Percentiles rank a stretch among this genome's conserved stretches.
phyloP scores from a whole-genome alignment of 2,888 invertebrate species.

The Lepidochitona cinerea region DNA sequence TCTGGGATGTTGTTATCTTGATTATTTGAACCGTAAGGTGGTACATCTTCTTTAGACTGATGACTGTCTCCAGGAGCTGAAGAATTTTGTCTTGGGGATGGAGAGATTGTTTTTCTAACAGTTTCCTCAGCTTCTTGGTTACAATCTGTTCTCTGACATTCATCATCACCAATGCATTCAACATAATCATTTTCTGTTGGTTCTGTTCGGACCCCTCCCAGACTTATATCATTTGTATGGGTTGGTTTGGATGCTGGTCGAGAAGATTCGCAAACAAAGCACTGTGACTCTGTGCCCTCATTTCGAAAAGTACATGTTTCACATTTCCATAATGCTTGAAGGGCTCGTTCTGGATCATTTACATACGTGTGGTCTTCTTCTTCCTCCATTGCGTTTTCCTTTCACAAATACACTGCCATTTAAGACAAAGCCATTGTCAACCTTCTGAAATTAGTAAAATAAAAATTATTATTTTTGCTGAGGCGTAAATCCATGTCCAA shows the following conservation, averaged over 20 bases:
- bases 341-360: not conserved
- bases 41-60: not conserved
- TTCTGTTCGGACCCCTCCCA: too few species aligned
- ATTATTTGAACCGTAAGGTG: not conserved
- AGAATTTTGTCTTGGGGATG: not conserved
- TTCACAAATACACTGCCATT: too few species aligned
- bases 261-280: slow-evolving; percentile 22
- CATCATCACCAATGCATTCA: not conserved
- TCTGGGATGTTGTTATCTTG: not conserved
- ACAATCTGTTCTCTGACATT: not conserved
- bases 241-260: not conserved
- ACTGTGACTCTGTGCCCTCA: slow-evolving; percentile 27
- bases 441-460: too few species aligned
- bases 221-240: not conserved
- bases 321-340: slow-evolving; percentile 45
- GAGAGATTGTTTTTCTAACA: too few species aligned
- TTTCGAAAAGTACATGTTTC: slow-evolving; percentile 49
- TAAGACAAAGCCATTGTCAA: too few species aligned
- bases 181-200: too few species aligned
- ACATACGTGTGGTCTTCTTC: not conserved
- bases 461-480: too few species aligned
- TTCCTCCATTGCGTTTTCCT: not conserved
- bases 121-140: too few species aligned
- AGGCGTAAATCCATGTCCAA: too few species aligned
- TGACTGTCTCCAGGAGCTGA: not conserved